Conservation (phyloP, 2,113 vertebrate genomes). For the Hydropotes inermis region DNA sequence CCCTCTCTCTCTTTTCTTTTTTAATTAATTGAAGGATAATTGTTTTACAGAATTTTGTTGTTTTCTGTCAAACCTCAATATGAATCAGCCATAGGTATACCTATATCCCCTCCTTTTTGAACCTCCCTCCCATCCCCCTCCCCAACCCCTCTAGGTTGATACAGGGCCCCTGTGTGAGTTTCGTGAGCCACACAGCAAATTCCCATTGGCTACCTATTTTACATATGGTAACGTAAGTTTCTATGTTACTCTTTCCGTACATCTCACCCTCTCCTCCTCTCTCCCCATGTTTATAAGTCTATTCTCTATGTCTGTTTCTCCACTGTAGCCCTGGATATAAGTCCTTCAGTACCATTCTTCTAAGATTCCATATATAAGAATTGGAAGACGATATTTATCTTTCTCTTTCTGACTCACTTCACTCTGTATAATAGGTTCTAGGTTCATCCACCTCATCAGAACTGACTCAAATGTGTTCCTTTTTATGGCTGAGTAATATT, state of each 20-base stretch:
- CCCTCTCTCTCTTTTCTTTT: not conserved
- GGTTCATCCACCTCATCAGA: not conserved
- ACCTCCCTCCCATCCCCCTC: not conserved
- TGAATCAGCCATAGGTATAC: not conserved
- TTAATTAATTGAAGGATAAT: not conserved
- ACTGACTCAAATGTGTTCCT: not conserved
- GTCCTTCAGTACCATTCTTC: not conserved
- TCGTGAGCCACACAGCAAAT: not conserved
- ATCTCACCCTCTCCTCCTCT: not conserved
- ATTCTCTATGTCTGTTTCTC: not conserved
- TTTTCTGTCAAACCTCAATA: not conserved
- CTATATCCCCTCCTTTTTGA: not conserved
- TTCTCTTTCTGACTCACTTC: not conserved
- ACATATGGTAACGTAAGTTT: not conserved
- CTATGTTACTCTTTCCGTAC: not conserved
- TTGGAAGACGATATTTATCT: not conserved
- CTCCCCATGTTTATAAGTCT: not conserved
- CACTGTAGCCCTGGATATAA: not conserved
- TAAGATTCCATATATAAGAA: not conserved
- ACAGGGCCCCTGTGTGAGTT: not conserved
- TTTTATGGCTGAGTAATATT: not conserved
- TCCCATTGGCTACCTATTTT: not conserved
- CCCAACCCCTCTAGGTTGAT: not conserved
- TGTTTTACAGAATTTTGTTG: not conserved
- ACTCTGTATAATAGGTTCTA: not conserved